Evolutionary conservation across 1,140 invertebrate genomes (phyloP).

Genomic region (Bactericera cockerelli): DNA sequence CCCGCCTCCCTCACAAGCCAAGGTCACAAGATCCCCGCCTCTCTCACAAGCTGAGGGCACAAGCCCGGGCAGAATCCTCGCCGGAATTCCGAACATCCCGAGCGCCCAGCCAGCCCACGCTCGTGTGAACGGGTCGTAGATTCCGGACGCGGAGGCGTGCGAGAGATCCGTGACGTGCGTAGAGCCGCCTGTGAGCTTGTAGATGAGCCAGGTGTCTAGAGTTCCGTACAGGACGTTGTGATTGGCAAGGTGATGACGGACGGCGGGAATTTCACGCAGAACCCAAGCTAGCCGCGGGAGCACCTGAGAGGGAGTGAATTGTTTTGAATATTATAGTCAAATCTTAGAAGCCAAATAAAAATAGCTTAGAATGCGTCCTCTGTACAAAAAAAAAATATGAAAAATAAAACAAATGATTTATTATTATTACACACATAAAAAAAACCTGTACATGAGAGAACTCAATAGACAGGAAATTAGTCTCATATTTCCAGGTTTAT

Average conservation of each 20-base stretch:
- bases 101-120: slow-evolving; percentile 57
- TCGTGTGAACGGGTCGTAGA: slow-evolving; percentile 84
- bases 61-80: slow-evolving; percentile 58
- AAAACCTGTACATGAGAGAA: too few species aligned
- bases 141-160: slow-evolving; percentile 73
- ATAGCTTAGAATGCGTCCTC: too few species aligned
- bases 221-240: slow-evolving; percentile 70
- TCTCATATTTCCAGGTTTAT: too few species aligned
- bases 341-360: too few species aligned
- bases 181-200: slow-evolving; percentile 44
- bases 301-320: too few species aligned
- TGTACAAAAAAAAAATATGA: too few species aligned
- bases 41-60: slow-evolving; percentile 62
- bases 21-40: slow-evolving; percentile 40
- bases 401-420: too few species aligned
- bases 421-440: too few species aligned
- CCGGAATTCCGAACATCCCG: slow-evolving; percentile 51
- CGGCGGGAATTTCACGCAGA: slow-evolving; percentile 47
- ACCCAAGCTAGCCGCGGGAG: slow-evolving; percentile 61
- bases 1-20: too few species aligned
- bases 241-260: slow-evolving; percentile 40
- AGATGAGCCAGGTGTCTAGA: slow-evolving; percentile 83
- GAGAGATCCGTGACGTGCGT: slow-evolving; percentile 73
- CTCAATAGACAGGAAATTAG: too few species aligned
- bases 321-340: too few species aligned